Conservation (phyloP, 2,888 invertebrate genomes). For the Periphyllus acericola region DNA sequence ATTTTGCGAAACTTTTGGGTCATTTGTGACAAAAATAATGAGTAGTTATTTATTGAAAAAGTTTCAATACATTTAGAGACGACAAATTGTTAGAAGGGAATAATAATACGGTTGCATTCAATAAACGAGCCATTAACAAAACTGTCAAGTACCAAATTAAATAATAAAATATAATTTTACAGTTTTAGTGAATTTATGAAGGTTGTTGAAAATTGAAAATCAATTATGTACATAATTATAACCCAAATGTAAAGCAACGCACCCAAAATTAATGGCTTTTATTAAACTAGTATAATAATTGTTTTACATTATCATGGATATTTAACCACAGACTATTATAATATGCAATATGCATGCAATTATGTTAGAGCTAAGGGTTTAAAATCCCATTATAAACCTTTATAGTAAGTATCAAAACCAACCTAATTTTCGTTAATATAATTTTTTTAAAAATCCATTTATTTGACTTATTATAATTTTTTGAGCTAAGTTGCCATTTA, state of each 20-base stretch:
- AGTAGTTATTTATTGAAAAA: neutral
- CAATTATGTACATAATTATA: slow-evolving; percentile 47
- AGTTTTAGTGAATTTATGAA: slow-evolving; percentile 45
- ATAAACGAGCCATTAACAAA: slow-evolving; percentile 33
- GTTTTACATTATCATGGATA: slow-evolving; percentile 24
- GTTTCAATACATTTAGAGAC: neutral
- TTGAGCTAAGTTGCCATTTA: neutral
- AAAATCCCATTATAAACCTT: slow-evolving; percentile 23
- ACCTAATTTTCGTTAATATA: slow-evolving; percentile 2
- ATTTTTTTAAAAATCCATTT: neutral
- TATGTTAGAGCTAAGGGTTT: neutral
- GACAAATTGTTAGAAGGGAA: neutral
- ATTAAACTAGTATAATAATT: slow-evolving; percentile 26
- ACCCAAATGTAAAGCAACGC: slow-evolving; percentile 30
- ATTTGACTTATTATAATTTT: neutral
- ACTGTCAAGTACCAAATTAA: slow-evolving; percentile 46
- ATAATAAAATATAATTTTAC: slow-evolving; percentile 36
- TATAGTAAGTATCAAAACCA: slow-evolving; percentile 25
- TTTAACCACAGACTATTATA: slow-evolving; percentile 22
- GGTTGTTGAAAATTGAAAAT: slow-evolving; percentile 43
- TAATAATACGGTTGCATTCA: slow-evolving; percentile 15
- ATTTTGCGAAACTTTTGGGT: neutral
- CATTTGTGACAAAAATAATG: neutral
- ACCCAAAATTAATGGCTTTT: slow-evolving; percentile 41
- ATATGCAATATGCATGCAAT: slow-evolving; percentile 5